Percentiles rank a stretch among this genome's conserved stretches.
Evolutionary conservation across 2,113 vertebrate species (phyloP).

Genomic region (cat (Felis catus)): DNA sequence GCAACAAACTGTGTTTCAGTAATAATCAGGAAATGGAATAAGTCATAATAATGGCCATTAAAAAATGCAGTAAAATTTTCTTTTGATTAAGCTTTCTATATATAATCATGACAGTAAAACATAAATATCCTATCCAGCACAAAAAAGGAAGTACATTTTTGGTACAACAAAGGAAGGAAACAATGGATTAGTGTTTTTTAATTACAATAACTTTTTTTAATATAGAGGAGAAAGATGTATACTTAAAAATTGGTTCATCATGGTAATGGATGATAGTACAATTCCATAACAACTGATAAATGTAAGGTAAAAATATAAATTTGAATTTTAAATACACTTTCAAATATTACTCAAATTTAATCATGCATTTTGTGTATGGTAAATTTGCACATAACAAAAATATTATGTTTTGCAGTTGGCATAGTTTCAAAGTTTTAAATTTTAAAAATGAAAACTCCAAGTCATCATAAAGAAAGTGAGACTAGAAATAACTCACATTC

Average conservation of each 20-base stretch:
- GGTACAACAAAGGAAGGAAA: background rate
- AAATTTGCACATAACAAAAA: background rate
- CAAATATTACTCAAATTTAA: background rate
- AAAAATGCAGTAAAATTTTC: background rate
- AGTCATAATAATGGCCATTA: background rate
- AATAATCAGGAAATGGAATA: background rate
- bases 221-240: background rate
- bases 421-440: background rate
- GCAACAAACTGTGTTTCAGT: background rate
- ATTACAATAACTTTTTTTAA: background rate
- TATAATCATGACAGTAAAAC: background rate
- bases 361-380: background rate
- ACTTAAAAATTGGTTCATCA: background rate
- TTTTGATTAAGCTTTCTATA: background rate
- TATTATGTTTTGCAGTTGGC: background rate
- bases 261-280: background rate
- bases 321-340: slow-evolving; percentile 22
- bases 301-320: background rate
- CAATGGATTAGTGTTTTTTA: background rate
- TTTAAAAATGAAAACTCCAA: background rate
- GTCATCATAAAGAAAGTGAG: background rate
- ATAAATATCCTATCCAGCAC: background rate
- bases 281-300: background rate
- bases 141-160: background rate
- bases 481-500: background rate